phyloP scores from a whole-genome alignment of 2,113 vertebrate species.

The Campylorhamphus procurvoides region DNA sequence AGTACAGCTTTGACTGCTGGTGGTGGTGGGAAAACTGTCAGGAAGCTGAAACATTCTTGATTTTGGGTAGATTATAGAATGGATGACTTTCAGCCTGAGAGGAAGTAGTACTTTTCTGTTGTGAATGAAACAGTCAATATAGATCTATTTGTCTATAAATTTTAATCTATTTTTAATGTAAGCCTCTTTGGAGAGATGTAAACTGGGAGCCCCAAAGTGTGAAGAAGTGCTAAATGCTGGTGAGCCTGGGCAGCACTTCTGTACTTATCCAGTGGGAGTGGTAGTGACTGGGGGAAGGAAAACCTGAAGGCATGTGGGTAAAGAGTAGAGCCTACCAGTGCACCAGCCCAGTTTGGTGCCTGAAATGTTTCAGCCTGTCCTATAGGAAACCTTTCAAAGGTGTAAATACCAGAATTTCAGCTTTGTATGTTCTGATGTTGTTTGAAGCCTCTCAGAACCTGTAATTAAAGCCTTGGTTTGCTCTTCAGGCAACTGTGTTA shows the following conservation, averaged over 20 bases:
- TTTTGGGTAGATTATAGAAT: not conserved
- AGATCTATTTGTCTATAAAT: not conserved
- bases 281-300: not conserved
- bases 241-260: not conserved
- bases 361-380: not conserved
- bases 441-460: not conserved
- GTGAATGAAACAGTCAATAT: not conserved
- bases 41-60: not conserved
- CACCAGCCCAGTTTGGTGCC: not conserved
- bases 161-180: not conserved
- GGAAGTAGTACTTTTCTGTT: not conserved
- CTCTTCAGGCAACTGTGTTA: not conserved
- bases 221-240: accelerated
- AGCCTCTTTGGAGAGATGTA: not conserved
- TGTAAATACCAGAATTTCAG: not conserved
- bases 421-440: not conserved
- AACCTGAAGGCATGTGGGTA: too few relatives aligned
- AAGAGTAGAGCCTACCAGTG: not conserved
- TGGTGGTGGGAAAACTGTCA: not conserved
- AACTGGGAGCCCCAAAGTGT: not conserved
- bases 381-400: not conserved
- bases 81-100: not conserved
- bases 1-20: not conserved
- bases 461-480: not conserved
- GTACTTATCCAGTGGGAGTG: accelerated